Base-by-base conservation (phyloP, 2,888 invertebrate genomes). In the Gastracanthus pulcherrimus region DNA sequence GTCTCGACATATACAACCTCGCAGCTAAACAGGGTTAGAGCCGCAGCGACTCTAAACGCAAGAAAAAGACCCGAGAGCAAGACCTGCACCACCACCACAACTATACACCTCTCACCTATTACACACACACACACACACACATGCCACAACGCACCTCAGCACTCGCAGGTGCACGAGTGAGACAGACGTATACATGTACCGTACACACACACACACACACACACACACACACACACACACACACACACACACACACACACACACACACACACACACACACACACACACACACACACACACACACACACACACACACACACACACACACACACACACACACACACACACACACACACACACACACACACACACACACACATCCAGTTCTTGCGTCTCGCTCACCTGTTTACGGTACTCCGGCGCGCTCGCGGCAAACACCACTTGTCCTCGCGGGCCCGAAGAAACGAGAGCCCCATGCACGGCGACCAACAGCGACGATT, bases 361-460 rank as follows among this genome's bases (percentile, higher is more conserved):
- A 48, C 19, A 48, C 48, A 19, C 48, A 13, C 48, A 19, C 48
- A 48, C 3, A n/a, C 29, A 13, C 67, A 36, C 19, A n/a, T n/a
- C n/a, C n/a, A n/a, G n/a, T n/a, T n/a, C n/a, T n/a, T n/a, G 58
- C 55, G 48, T 26, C 19, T 19, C 31, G 74, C 74, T 74, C 74
- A 64, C 74, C 62, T 74, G 74, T 74, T 74, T 74, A 74, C 74
- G 74, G 75, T 75, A 75, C 64, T 62, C 26, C 41, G 31, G 58
- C 31, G 62, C 58, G 67, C 38, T 26, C 41, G 67, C 26, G 16
- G 9, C n/a, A n/a, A n/a, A n/a, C 26, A 55, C 23, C 51, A 55
- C 51, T 55, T 55, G 51, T 55, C 34, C 64, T 64, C 36, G 38
- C 36, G 36, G 36, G 64, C 34, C 62, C 36, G 23, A 36, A 64